These are phyloP conservation scores for Platypus cylindrus DNA, from an alignment of 2,888 invertebrate species.

Conservation along the genomic window DNA sequence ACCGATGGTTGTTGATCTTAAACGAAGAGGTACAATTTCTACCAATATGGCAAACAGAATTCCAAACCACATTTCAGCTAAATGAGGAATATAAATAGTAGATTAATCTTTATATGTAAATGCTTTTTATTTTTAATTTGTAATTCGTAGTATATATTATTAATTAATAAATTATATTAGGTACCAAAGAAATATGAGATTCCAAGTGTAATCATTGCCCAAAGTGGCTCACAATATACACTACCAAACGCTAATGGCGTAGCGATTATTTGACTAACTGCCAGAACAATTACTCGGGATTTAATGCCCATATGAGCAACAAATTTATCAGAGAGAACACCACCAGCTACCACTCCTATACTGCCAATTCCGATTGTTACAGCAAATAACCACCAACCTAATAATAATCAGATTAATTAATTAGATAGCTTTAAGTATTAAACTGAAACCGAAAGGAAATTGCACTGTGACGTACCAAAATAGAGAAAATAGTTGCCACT, in stretches of 20 bases:
- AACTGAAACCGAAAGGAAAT: too few species aligned
- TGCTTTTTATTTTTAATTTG: too few species aligned
- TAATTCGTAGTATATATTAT: too few species aligned
- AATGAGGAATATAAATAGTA: too few species aligned
- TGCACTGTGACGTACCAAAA: too few species aligned
- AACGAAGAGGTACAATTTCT: constrained; percentile 71
- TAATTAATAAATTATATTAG: too few species aligned
- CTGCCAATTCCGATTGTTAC: constrained; percentile 74
- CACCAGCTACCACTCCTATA: constrained; percentile 57
- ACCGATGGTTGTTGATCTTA: constrained; percentile 75
- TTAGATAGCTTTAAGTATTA: background rate
- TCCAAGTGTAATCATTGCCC: constrained; percentile 81
- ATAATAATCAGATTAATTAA: background rate
- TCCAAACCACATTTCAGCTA: constrained; percentile 92
- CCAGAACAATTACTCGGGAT: constrained; percentile 67
- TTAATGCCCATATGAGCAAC: constrained; percentile 77
- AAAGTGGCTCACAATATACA: constrained; percentile 65
- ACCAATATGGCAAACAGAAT: constrained; percentile 83
- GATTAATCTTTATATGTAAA: too few species aligned
- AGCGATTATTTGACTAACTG: constrained; percentile 69
- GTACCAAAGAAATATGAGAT: constrained; percentile 79
- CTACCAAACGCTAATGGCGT: constrained; percentile 80
- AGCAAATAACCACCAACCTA: constrained; percentile 72
- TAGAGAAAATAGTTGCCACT: too few species aligned
- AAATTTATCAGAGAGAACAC: constrained; percentile 72